Evolutionary conservation across 2,797 vertebrate genomes (phyloP).

Genomic region (Coregonus sp.): DNA sequence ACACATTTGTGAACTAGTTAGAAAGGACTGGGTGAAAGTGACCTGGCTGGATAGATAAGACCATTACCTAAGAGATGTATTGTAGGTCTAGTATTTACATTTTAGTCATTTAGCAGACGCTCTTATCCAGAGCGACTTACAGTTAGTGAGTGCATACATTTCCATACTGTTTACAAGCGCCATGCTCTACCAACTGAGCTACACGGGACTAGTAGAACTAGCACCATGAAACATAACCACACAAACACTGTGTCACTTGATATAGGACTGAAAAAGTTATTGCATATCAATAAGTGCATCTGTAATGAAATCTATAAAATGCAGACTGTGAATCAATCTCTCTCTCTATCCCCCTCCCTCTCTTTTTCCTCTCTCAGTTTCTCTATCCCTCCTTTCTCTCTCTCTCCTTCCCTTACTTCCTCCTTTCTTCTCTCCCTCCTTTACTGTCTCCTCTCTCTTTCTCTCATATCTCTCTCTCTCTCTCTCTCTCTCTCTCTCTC

Average conservation of each 20-base stretch:
- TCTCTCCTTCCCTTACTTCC: background rate
- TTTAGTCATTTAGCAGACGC: too few relatives aligned
- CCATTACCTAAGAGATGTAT: background rate
- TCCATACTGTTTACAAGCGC: too few relatives aligned
- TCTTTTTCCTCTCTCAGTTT: background rate
- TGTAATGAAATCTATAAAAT: constrained; percentile 51
- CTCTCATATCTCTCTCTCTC: background rate
- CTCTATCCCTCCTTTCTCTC: background rate
- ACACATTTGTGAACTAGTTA: background rate
- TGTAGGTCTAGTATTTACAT: background rate
- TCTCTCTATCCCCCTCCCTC: background rate
- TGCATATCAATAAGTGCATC: constrained; percentile 50
- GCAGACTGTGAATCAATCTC: constrained; percentile 34
- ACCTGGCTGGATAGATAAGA: background rate
- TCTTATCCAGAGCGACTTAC: too few relatives aligned
- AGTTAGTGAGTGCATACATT: too few relatives aligned
- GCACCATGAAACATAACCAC: background rate
- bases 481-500: background rate
- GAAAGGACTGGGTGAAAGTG: background rate
- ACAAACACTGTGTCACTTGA: constrained; percentile 15
- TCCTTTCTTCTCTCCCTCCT: background rate
- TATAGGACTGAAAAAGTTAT: constrained; percentile 15
- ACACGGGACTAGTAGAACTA: background rate
- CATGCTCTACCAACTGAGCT: too few relatives aligned
- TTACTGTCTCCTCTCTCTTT: background rate